Evolutionary conservation across 2,797 vertebrate species (phyloP), one percentile per base, ranked within the genome.

Genomic region (Pangasius djambal): DNA sequence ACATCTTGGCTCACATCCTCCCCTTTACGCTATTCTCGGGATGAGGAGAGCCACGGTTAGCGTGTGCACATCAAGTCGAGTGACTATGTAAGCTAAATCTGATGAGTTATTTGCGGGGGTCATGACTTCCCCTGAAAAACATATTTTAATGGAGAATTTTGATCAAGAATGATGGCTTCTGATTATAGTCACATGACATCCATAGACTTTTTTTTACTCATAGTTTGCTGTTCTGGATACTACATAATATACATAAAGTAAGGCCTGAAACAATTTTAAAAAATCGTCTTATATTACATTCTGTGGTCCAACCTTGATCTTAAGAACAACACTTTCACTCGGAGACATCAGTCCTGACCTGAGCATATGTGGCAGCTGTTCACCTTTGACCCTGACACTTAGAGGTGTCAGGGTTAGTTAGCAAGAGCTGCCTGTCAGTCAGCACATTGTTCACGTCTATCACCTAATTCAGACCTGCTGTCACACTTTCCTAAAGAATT

Each of bases 291-390:
- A 9, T 65, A 74, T 16, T n/a, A 57, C 18, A 31, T 28, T 44
- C 22, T 84, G 63, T 20, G 34, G 52, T 75, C 25, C 50, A 40
- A 40, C 34, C 9, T 75, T 86, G 10, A 59, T 40, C 67, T 74
- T 57, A 74, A 44, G 63, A 67, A 15, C 83, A 34, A 22, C 69
- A 52, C 74, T 87, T 87, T 87, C 74, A 63, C 59, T 78, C 18
- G 15, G 37, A 78, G 50, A 55, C 85, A 59, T 74, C 69, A 40
- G 85, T 40, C 85, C 40, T 44, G 40, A 86, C 85, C 69, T 86
- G 89, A 90, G 93, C 90, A 92, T 88, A 90, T 86, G 86, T 83
- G 88, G 90, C 94, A 94, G 92, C 92, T 93, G 92, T 90, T 95
- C 92, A 87, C 93, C 93, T 94, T 91, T 94, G 91, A 94, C 91